These are phyloP conservation scores for Muricea muricata DNA, from an alignment of 92 coral and sea anemone genomes.

Conservation along the genomic window DNA sequence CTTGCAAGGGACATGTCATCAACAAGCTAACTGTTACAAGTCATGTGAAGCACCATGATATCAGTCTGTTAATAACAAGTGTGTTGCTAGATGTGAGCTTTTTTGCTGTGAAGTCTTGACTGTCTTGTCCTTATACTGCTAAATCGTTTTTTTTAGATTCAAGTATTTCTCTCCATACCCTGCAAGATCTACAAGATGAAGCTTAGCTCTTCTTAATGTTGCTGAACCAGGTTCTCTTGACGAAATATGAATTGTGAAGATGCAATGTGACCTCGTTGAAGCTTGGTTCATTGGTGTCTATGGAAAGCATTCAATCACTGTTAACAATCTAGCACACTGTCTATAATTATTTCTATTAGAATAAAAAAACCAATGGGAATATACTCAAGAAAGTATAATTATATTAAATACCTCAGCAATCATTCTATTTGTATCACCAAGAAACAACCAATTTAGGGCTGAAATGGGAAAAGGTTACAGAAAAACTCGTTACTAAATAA, in stretches of 20 bases:
- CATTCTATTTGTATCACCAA: conserved; percentile 99
- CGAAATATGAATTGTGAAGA: conserved; percentile 90
- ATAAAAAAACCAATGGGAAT: neutral
- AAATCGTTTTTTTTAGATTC: no score
- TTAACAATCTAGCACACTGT: no score
- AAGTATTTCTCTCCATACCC: conserved; percentile 74
- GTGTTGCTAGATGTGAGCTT: no score
- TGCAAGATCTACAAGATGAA: conserved; percentile 95
- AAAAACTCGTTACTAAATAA: no score
- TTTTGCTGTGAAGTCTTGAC: no score
- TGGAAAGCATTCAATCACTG: neutral
- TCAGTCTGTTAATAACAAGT: no score
- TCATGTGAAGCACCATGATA: no score
- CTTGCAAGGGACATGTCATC: no score
- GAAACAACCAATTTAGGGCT: conserved; percentile 93
- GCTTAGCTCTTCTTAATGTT: conserved; percentile 92
- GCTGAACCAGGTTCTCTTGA: conserved; percentile 92
- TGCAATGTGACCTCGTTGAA: conserved; percentile 95
- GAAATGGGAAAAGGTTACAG: neutral
- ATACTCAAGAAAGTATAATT: neutral
- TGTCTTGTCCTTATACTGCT: no score
- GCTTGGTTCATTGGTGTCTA: conserved; percentile 99
- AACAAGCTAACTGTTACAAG: no score
- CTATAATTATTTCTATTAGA: no score
- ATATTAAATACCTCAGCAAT: conserved; percentile 83